Conservation (phyloP, 1,140 invertebrate genomes). For the Drosophila simulans region DNA sequence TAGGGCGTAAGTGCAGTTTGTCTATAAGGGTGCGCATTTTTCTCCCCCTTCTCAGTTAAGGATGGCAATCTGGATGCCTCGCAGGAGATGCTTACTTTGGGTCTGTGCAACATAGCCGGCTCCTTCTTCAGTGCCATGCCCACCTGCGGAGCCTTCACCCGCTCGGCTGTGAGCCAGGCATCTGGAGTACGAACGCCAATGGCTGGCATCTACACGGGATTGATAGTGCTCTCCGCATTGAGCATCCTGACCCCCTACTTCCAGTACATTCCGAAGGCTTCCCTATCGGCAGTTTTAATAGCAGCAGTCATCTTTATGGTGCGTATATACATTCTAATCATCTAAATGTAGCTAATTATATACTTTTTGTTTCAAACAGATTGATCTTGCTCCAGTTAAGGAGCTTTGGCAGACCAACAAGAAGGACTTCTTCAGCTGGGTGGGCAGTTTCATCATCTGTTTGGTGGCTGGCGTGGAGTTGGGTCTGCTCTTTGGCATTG, state of each 20-base stretch:
- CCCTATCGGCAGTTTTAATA: slow-evolving; percentile 93
- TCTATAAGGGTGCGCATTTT: background rate
- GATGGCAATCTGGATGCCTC: slow-evolving; percentile 88
- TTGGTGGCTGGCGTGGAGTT: slow-evolving; percentile 93
- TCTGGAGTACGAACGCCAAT: slow-evolving; percentile 91
- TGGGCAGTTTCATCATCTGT: slow-evolving; percentile 92
- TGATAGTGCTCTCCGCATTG: slow-evolving; percentile 86
- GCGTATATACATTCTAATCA: background rate
- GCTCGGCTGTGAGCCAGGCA: slow-evolving; percentile 91
- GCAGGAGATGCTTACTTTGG: slow-evolving; percentile 91
- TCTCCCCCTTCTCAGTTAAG: slow-evolving; percentile 53
- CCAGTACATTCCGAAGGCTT: slow-evolving; percentile 92
- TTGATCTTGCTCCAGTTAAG: slow-evolving; percentile 89
- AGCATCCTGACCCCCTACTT: slow-evolving; percentile 93
- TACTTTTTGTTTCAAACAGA: slow-evolving; percentile 71
- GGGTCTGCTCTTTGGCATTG: slow-evolving; percentile 94
- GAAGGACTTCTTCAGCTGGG: slow-evolving; percentile 89
- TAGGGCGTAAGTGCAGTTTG: background rate
- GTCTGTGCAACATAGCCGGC: slow-evolving; percentile 90
- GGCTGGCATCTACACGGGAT: slow-evolving; percentile 89
- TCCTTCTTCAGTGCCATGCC: slow-evolving; percentile 91
- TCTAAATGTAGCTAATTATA: background rate
- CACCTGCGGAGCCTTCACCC: slow-evolving; percentile 91
- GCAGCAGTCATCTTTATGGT: slow-evolving; percentile 96
- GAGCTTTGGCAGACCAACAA: slow-evolving; percentile 91